A percentile compares a stretch with the other conserved stretches of the same genome.
Conservation (phyloP, 2,797 vertebrate species). For the Notolabrus celidotus region DNA sequence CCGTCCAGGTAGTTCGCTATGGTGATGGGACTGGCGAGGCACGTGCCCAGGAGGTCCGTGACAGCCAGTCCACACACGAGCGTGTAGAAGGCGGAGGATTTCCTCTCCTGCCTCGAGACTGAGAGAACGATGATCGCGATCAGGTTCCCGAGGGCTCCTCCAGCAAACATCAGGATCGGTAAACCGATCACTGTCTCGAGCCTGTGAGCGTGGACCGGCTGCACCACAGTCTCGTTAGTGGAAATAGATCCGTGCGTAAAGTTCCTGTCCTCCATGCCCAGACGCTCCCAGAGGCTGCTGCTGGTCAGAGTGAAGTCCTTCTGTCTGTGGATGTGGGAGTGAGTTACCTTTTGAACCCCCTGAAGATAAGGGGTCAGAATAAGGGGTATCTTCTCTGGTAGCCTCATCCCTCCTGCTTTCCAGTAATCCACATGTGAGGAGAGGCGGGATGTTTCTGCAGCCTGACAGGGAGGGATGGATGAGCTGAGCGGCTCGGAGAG, state of each 20-base stretch:
- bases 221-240: constrained; percentile 23
- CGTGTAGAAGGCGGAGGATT: constrained; percentile 95
- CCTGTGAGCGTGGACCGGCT: rapidly evolving
- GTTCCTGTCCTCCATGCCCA: constrained; percentile 49
- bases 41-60: constrained; percentile 96
- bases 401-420: constrained; percentile 29
- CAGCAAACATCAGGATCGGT: constrained; percentile 91
- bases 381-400: constrained; percentile 12
- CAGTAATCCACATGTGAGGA: constrained; percentile 27
- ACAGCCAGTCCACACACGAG: constrained; percentile 94
- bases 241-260: constrained; percentile 59
- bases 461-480: constrained; percentile 14
- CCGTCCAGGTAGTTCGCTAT: constrained; percentile 91
- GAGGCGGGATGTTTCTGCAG: constrained; percentile 25
- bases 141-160: constrained; percentile 94
- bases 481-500: neutral
- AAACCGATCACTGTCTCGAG: neutral
- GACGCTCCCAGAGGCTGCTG: constrained; percentile 3
- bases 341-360: constrained; percentile 25
- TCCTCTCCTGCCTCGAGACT: constrained; percentile 91
- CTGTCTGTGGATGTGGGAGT: constrained; percentile 5
- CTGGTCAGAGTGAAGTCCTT: neutral
- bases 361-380: neutral
- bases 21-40: constrained; percentile 94
- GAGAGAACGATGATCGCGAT: constrained; percentile 94